Base-by-base conservation (phyloP, 37 sponge, comb jelly and placozoan genomes). In the Ianthella basta region DNA sequence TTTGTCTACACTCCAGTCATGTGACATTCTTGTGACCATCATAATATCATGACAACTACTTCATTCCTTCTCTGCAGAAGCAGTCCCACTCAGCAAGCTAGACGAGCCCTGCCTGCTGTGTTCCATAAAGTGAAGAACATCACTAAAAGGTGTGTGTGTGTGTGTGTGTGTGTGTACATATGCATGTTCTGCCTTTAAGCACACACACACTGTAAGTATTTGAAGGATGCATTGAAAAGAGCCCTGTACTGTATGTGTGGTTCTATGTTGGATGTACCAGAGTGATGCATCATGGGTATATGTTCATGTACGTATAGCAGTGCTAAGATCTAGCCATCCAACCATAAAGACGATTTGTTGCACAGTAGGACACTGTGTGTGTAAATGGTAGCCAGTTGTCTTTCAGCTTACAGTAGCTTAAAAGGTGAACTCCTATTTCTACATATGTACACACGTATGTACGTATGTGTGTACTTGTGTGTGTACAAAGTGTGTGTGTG, bases 51-150 rank as follows among this genome's bases (percentile, higher is more conserved):
- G 2, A 27, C n/a, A n/a, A n/a, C n/a, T n/a, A n/a, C n/a, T n/a
- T 61, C 27, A 4, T 61, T 61, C 13, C 27, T 23, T 14, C 27
- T 5, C 63, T 61, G 25, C 8, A 61, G 63, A 10, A 69, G 33
- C 70, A 69, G 70, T 29, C 18, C 70, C 29, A 34, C 70, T 6
- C 78, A 75, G 36, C 72, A 81, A 41, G 27, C 37, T 3, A 87
- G 82, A 61, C 67, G 40, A 19, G 59, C 82, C 4, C 34, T 87
- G 32, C 88, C 88, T 6, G 59, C 78, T 4, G 74, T 36, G 59
- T 87, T 54, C 57, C 38, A 35, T 5, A 87, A 80, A 55, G 37
- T 54, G 15, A 87, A 87, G 75, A 81, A 82, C 63, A 82, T 87
- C 27, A 34, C 59, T 16, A 87, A 82, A 67, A 67, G 83, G 88